phyloP scores from a whole-genome alignment of 2,797 vertebrate species.

The Sebastes baramenuke region DNA sequence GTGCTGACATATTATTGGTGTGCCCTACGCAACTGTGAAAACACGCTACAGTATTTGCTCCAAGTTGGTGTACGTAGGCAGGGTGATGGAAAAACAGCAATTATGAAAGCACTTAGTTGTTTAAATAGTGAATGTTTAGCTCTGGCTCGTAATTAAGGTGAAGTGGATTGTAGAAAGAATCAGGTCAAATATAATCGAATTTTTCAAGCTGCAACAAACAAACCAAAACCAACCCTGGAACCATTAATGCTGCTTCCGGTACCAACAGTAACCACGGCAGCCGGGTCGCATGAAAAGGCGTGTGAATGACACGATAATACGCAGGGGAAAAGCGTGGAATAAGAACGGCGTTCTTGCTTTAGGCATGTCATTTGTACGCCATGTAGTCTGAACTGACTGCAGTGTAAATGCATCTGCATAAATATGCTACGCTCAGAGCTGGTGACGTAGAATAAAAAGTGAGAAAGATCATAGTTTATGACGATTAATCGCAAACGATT shows the following conservation, averaged over 20 bases:
- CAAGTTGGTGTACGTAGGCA: neutral
- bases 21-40: conserved; percentile 9
- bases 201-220: conserved; percentile 16
- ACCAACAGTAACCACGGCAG: neutral
- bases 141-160: conserved; percentile 21
- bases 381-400: too few species aligned
- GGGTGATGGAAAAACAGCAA: conserved; percentile 42
- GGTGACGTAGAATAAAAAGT: too few species aligned
- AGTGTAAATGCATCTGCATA: too few species aligned
- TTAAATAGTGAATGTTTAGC: conserved; percentile 10
- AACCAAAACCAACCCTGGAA: neutral
- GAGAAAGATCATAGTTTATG: too few species aligned
- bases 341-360: too few species aligned
- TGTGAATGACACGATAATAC: too few species aligned
- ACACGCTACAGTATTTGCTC: neutral
- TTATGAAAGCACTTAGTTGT: conserved; percentile 36
- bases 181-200: conserved; percentile 15
- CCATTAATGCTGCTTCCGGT: neutral
- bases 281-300: too few species aligned
- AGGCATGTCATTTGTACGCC: too few species aligned
- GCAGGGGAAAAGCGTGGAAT: too few species aligned
- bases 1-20: conserved; percentile 12
- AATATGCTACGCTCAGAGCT: too few species aligned
- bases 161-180: conserved; percentile 11
- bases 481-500: too few species aligned